Base-by-base conservation (phyloP, 1,140 invertebrate genomes). In the Sipha flava region DNA sequence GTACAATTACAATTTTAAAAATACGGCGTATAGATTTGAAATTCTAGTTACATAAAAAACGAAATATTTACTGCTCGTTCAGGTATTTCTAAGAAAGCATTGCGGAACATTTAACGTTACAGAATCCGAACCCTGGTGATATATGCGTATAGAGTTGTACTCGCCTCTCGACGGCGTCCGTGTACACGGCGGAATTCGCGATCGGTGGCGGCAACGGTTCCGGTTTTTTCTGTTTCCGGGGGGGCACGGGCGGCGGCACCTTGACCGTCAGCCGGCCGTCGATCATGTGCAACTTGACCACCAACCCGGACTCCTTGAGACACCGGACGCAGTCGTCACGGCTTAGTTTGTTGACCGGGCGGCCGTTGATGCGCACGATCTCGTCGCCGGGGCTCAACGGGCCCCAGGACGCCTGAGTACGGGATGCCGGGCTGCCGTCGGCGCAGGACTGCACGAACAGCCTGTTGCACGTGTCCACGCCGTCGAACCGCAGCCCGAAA, bases 401-500 rank as follows among this genome's bases (percentile, higher is more conserved):
- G 34, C 91, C 94, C 94, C 93, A 96, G 47, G 91, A 92, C 82
- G 91, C 91, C 82, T 87, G 87, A 64, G 91, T 92, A 81, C 91
- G 89, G 64, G 92, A 93, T 9, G 95, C 94, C 10, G 95, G 95
- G 84, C 94, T 95, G 80, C 94, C 92, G 34, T 91, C 89, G 29
- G 94, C 94, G 84, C 95, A 94, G 82, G 93, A 95, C 84, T 97
- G 94, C 73, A 97, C 94, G 72, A 94, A 92, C 23, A 97, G 87
- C 80, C 91, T 88, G 14, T 88, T 88, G 29, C 90, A 91, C 81
- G 91, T 91, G 5, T 92, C 91, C 4, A 94, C 94, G 43, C 94
- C 95, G 85, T 97, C 94, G 84, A 98, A 96, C 84, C 95, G 94
- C 0, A 97, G 86, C 0, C 94, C 94, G 83, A 98, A 94, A 0